Conservation (phyloP, 2,888 invertebrate genomes). For the Leptinotarsa haldemani region DNA sequence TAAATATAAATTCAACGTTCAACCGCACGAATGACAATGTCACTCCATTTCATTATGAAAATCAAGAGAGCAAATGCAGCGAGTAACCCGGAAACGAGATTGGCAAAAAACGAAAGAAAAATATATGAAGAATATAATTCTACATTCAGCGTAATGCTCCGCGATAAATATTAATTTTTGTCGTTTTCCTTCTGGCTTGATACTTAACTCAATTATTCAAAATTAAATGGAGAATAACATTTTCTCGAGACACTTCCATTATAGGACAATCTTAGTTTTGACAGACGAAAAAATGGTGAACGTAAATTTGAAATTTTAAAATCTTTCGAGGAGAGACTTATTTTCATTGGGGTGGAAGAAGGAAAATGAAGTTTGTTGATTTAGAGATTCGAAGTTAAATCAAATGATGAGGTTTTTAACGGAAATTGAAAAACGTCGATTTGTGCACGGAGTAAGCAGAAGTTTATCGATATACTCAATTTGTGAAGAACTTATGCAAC, state of each 20-base stretch:
- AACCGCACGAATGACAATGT: too few relatives aligned
- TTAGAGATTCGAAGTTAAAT: background rate
- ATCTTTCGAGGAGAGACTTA: background rate
- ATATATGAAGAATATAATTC: constrained; percentile 36
- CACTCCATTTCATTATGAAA: constrained; percentile 22
- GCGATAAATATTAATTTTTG: constrained; percentile 44
- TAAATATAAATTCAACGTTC: too few relatives aligned
- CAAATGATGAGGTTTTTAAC: background rate
- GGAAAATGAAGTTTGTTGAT: background rate
- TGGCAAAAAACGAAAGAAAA: constrained; percentile 32
- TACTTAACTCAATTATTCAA: constrained; percentile 46
- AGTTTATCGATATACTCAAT: too few relatives aligned
- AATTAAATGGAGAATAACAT: constrained; percentile 47
- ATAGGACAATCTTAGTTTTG: constrained; percentile 45
- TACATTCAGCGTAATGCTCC: constrained; percentile 34
- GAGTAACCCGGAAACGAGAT: constrained; percentile 21
- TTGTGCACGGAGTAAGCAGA: background rate
- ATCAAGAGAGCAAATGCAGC: constrained; percentile 6
- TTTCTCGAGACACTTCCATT: constrained; percentile 45
- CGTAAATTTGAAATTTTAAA: background rate
- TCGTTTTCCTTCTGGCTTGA: constrained; percentile 31
- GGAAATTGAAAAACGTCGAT: background rate
- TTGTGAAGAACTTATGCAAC: too few relatives aligned
- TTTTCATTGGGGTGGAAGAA: background rate
- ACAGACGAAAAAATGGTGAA: constrained; percentile 29